Evolutionary conservation across 2,113 vertebrate genomes (phyloP).

Genomic region (Psophia crepitans): DNA sequence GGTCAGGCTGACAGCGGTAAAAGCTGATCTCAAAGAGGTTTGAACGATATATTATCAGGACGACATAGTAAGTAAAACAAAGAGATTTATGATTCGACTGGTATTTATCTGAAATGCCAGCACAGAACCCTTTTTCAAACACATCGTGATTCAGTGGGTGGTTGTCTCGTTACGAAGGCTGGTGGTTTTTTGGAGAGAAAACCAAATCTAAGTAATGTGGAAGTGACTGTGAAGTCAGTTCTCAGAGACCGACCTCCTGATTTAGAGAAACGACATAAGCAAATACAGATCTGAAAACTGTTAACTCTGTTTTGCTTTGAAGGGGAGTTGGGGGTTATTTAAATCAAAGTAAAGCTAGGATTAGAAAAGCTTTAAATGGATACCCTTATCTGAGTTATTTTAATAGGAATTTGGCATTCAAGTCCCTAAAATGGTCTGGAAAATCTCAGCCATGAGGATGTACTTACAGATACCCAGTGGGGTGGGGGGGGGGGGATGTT

Average conservation of each 20-base stretch:
- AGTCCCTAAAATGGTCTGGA: not conserved
- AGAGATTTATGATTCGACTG: not conserved
- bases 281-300: not conserved
- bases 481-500: no score
- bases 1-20: rapidly evolving
- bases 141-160: not conserved
- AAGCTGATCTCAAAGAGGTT: not conserved
- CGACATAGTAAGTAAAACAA: not conserved
- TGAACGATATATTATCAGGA: not conserved
- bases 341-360: not conserved
- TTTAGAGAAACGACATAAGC: not conserved
- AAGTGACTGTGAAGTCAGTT: rapidly evolving
- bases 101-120: not conserved
- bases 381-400: not conserved
- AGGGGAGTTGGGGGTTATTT: not conserved
- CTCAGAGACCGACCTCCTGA: not conserved
- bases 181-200: no score
- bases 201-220: not conserved
- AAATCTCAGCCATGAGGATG: not conserved
- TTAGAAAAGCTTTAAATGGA: not conserved
- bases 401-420: not conserved
- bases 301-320: not conserved
- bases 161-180: not conserved
- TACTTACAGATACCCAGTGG: not conserved
- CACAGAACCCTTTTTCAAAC: no score